Evolutionary conservation across 2,113 vertebrate genomes (phyloP), one percentile per base, ranked within the genome.

Genomic region (Petaurus breviceps): DNA sequence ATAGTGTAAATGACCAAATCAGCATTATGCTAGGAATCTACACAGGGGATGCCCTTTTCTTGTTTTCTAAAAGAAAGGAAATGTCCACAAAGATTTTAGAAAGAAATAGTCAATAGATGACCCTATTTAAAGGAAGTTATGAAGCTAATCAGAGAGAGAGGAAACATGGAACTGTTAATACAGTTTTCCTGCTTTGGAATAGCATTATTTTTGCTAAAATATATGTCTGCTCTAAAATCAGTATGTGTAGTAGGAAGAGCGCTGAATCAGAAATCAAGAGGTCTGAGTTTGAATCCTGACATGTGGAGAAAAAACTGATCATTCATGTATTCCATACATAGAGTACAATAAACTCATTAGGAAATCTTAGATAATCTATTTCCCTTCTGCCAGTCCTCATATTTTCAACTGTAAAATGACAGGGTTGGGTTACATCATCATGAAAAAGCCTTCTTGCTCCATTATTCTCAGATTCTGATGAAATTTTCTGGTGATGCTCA

Each of bases 1-100:
- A 54, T 91, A 93, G 8, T 93, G 96, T 90, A 97, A 97, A 95
- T 28, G 96, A 96, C 61, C 57, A 96, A 37, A 52, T 46, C 92
- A 28, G 51, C 96, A 94, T 37, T 47, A 94, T 93, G 12, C 53
- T 94, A 53, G 96, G 95, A 98, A 96, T 92, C 2, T 90, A 12
- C 97, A 91, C 25, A 96, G 51, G 16, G 24, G 47, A 26, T 16
- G 50, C 68, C 50, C 0, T 49, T 95, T 95, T 96, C 46, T 84
- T 92, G 46, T 90, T 22, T 51, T 91, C 31, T 94, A 68, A 93
- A 52, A 96, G 57, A 2, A 50, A 91, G 31, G 52, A 91, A 68
- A 93, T 90, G 68, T 84, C 92, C 95, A 90, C 55, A 95, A 61
- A 12, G 90, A 54, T 8, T 49, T 5, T 9, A 52, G 55, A 90